Percentiles rank a stretch among this genome's conserved stretches.
Evolutionary conservation across 2,113 vertebrate genomes (phyloP).

Genomic region (Antechinus flavipes): DNA sequence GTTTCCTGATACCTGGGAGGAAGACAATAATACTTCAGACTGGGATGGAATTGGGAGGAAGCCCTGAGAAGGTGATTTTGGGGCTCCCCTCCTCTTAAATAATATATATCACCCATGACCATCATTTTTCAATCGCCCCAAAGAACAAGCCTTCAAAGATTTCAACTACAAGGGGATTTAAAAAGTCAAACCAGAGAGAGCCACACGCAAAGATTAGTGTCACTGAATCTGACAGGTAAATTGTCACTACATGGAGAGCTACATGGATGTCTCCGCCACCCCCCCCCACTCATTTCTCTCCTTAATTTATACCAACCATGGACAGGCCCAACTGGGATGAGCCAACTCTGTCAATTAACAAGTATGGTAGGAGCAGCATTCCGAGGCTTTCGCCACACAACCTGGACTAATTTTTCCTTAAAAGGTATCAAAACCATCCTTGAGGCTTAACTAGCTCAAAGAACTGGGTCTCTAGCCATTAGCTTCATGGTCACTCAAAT

Average conservation of each 20-base stretch:
- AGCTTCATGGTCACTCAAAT: neutral
- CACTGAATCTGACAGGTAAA: conserved; percentile 75
- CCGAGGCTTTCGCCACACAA: neutral
- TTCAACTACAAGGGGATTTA: conserved; percentile 76
- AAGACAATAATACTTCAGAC: conserved; percentile 52
- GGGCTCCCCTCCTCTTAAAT: conserved; percentile 60
- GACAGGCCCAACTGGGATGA: conserved; percentile 49
- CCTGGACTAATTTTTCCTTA: neutral
- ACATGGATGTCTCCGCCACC: conserved; percentile 55
- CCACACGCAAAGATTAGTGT: conserved; percentile 75
- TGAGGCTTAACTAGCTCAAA: neutral
- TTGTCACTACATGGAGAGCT: conserved; percentile 65
- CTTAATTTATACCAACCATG: conserved; percentile 65
- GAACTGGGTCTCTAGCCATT: neutral
- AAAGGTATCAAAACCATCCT: neutral
- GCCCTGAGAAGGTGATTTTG: conserved; percentile 54
- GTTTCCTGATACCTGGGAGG: conserved; percentile 69
- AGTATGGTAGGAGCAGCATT: conserved; percentile 36
- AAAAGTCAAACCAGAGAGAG: conserved; percentile 69
- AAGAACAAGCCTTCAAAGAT: conserved; percentile 71
- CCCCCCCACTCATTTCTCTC: conserved; percentile 58
- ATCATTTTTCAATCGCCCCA: conserved; percentile 71
- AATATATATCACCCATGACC: conserved; percentile 73
- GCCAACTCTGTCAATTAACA: conserved; percentile 54
- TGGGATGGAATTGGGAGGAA: conserved; percentile 53